These are phyloP conservation scores for Microcebus griseorufus DNA, from an alignment of 2,113 vertebrate species.

Conservation along the genomic window DNA sequence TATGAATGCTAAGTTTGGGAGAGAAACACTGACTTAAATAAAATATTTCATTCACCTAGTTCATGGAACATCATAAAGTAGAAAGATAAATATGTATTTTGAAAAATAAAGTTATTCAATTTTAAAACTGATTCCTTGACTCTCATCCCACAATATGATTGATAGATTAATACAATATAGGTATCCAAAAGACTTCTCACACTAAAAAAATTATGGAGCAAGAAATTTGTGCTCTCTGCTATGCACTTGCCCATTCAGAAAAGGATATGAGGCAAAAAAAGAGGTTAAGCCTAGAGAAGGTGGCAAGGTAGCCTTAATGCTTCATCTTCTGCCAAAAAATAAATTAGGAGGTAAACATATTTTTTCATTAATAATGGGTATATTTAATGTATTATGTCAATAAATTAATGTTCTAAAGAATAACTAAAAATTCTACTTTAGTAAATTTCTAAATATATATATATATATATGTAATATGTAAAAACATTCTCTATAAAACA, in stretches of 20 bases:
- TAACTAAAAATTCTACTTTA: neutral
- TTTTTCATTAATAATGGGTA: neutral
- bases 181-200: neutral
- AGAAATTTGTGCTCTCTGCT: neutral
- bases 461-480: neutral
- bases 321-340: neutral
- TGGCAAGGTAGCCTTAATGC: neutral
- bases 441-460: neutral
- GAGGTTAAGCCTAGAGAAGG: too few species aligned
- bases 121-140: neutral
- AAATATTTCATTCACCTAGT: neutral
- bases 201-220: neutral
- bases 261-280: neutral
- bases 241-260: neutral
- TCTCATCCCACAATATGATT: neutral
- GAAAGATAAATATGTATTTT: neutral
- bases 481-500: neutral
- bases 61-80: neutral
- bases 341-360: neutral
- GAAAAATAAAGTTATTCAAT: neutral
- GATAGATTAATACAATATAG: neutral
- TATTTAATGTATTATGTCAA: neutral
- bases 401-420: neutral
- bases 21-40: neutral
- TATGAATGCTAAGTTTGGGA: neutral